These are phyloP conservation scores for Aegotheles bennettii DNA, from an alignment of 2,113 vertebrate genomes.

Conservation along the genomic window DNA sequence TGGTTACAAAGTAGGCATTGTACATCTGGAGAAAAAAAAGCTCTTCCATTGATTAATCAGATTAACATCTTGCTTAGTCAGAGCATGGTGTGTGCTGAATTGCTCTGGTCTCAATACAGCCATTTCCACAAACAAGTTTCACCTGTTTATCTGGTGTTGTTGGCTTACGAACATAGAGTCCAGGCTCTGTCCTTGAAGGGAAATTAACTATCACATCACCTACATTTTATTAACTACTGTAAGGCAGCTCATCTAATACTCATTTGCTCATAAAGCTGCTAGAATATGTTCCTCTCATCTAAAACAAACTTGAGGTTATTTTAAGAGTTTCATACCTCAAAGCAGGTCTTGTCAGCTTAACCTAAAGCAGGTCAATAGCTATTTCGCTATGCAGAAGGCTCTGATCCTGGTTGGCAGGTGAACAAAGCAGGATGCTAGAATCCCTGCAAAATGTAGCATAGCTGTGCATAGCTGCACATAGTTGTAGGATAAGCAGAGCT, in stretches of 20 bases:
- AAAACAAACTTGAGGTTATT: not conserved
- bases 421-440: not conserved
- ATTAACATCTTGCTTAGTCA: not conserved
- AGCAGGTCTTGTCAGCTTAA: not conserved
- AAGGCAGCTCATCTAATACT: not conserved
- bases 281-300: not conserved
- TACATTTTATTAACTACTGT: not conserved
- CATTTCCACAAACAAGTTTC: not conserved
- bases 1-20: not conserved
- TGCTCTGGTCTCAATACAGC: not conserved
- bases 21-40: not conserved
- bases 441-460: not conserved
- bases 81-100: not conserved
- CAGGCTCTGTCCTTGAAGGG: not conserved
- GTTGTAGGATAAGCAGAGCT: no score
- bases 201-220: not conserved
- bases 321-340: not conserved
- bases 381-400: not conserved
- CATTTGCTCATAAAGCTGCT: not conserved
- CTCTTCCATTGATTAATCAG: not conserved
- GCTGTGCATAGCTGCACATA: no score
- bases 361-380: not conserved
- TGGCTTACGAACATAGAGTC: not conserved
- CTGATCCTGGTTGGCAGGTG: not conserved
- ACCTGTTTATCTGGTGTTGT: not conserved